Conservation (phyloP, 2,888 invertebrate species). For the Sesamia inferens region DNA sequence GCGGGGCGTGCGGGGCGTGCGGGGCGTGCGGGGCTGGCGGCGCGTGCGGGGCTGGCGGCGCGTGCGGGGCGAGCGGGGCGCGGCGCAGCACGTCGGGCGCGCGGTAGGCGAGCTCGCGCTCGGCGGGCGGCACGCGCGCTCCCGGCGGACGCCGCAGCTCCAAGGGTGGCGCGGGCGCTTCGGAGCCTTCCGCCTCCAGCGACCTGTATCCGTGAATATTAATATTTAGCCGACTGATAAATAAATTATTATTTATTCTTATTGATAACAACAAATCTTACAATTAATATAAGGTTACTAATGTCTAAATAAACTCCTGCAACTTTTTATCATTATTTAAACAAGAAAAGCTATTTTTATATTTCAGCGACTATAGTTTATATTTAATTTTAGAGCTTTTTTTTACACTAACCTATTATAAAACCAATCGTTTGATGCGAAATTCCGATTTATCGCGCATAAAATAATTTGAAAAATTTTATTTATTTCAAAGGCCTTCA, state of each 20-base stretch:
- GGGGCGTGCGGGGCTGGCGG: no score
- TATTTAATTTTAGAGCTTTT: background rate
- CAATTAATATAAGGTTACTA: no score
- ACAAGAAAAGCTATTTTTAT: background rate
- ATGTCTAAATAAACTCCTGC: no score
- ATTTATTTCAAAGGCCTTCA: background rate
- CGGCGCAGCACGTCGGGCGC: conserved; percentile 62
- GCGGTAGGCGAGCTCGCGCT: conserved; percentile 84
- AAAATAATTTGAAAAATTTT: background rate
- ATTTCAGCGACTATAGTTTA: background rate
- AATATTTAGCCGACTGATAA: background rate
- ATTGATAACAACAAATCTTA: background rate
- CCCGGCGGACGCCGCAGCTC: conserved; percentile 92
- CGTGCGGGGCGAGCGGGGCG: conserved; percentile 43
- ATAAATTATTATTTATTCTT: background rate
- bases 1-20: conserved; percentile 86
- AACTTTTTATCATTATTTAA: background rate
- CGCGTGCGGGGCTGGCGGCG: conserved; percentile 45
- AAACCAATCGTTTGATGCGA: background rate
- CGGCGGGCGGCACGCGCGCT: conserved; percentile 89
- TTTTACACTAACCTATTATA: background rate
- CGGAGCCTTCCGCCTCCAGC: conserved; percentile 91
- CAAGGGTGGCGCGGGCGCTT: conserved; percentile 92
- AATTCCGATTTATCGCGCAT: background rate
- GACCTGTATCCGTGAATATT: conserved; percentile 72